These are phyloP conservation scores for Caenorhabditis macrosperma DNA, from an alignment of 2,888 invertebrate species.

Conservation along the genomic window DNA sequence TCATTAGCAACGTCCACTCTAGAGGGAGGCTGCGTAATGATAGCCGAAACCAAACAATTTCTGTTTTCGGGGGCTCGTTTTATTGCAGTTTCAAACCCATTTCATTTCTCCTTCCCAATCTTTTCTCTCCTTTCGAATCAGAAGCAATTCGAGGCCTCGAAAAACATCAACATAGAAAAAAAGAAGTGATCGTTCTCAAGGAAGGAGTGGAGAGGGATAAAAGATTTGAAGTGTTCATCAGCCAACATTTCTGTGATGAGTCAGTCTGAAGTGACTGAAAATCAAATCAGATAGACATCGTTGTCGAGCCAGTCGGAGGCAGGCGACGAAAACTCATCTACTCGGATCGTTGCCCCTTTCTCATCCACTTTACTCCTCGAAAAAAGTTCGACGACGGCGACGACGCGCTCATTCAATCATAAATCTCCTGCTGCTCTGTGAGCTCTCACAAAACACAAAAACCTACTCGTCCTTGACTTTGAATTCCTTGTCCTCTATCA, in stretches of 20 bases:
- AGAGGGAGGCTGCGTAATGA: too few species aligned
- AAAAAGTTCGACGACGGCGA: constrained; percentile 32
- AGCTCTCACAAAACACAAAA: constrained; percentile 36
- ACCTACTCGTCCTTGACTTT: constrained; percentile 4
- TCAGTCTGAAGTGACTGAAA: constrained; percentile 36
- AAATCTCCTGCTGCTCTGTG: constrained; percentile 48
- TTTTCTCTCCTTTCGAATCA: not conserved
- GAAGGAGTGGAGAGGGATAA: constrained; percentile 18
- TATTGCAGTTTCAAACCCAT: not conserved
- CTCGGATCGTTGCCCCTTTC: constrained; percentile 8
- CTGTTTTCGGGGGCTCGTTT: not conserved
- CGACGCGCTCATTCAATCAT: constrained; percentile 55
- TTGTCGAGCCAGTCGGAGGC: constrained; percentile 6
- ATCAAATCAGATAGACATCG: constrained; percentile 33
- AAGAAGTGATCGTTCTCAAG: constrained; percentile 6
- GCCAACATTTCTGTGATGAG: constrained; percentile 24
- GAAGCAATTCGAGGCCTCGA: not conserved
- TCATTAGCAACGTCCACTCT: too few species aligned
- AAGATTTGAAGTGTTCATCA: constrained; percentile 54
- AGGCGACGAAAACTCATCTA: constrained; percentile 39
- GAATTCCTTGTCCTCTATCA: constrained; percentile 4
- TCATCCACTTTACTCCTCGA: constrained; percentile 20
- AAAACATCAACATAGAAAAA: not conserved
- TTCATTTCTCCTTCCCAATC: not conserved
- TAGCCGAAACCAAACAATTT: constrained; percentile 2